A percentile compares a stretch with the other conserved stretches of the same genome.
These are phyloP conservation scores for Oryzias javanicus DNA, from an alignment of 2,113 vertebrate genomes.

Conservation along the genomic window DNA sequence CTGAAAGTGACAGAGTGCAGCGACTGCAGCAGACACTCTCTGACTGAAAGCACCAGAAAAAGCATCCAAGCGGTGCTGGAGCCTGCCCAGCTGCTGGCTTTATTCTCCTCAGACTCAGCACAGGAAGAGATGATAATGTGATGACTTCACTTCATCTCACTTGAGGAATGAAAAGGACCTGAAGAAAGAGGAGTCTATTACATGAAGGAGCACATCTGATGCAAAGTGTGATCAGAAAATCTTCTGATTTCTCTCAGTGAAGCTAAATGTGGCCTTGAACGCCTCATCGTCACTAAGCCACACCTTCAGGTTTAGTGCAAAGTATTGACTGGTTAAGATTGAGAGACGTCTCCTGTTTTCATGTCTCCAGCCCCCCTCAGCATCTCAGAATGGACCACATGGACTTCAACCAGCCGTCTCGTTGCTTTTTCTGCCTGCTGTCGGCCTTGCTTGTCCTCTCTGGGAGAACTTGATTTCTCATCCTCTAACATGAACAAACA, in stretches of 20 bases:
- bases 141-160: constrained; percentile 35
- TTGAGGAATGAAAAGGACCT: constrained; percentile 28
- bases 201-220: constrained; percentile 4
- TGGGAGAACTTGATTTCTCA: constrained; percentile 40
- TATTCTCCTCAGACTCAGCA: constrained; percentile 28
- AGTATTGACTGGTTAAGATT: no score
- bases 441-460: constrained; percentile 4
- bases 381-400: constrained; percentile 28
- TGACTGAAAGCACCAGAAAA: constrained; percentile 31
- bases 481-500: constrained; percentile 31
- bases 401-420: constrained; percentile 12
- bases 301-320: background rate
- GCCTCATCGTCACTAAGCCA: constrained; percentile 16
- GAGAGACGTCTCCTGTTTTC: no score
- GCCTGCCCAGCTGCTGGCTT: constrained; percentile 42
- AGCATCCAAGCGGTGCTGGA: constrained; percentile 17
- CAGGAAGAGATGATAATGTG: constrained; percentile 30
- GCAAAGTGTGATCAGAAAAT: constrained; percentile 30
- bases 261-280: constrained; percentile 27
- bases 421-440: no score
- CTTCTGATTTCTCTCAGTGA: constrained; percentile 25
- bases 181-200: constrained; percentile 4
- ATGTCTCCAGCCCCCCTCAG: constrained; percentile 8
- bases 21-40: constrained; percentile 42
- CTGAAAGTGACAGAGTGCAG: constrained; percentile 26